Evolutionary conservation across 2,888 invertebrate species (phyloP).

Genomic region (Dryomyza anilis): DNA sequence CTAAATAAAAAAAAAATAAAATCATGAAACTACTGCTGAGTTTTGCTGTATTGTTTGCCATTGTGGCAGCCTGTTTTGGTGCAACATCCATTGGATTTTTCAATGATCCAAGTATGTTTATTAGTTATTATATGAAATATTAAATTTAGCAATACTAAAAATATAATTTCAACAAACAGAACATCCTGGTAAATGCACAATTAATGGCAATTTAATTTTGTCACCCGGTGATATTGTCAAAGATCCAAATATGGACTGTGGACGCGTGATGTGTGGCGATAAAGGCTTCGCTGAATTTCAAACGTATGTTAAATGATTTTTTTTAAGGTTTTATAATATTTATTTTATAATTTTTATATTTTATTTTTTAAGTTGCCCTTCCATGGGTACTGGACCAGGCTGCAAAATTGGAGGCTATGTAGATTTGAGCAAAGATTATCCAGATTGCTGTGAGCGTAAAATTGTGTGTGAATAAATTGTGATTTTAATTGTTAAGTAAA

Average conservation of each 20-base stretch:
- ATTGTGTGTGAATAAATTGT: constrained; percentile 16
- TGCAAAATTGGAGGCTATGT: constrained; percentile 32
- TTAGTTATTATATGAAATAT: too few species aligned
- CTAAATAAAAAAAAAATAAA: background rate
- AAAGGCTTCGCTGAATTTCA: constrained; percentile 36
- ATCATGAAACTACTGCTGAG: background rate
- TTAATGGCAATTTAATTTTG: constrained; percentile 33
- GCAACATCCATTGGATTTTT: background rate
- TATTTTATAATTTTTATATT: background rate
- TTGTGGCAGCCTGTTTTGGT: background rate
- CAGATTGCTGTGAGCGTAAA: constrained; percentile 24
- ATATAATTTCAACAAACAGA: constrained; percentile 2
- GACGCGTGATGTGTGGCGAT: constrained; percentile 32
- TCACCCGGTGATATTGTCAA: constrained; percentile 28
- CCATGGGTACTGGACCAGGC: constrained; percentile 5
- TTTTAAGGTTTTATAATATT: too few species aligned
- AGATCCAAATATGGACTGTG: constrained; percentile 34
- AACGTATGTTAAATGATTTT: too few species aligned
- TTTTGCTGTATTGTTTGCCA: background rate
- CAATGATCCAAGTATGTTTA: background rate
- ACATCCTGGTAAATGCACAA: constrained; percentile 44
- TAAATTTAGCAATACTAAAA: too few species aligned
- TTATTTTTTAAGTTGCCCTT: constrained; percentile 38
- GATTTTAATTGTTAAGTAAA: too few species aligned
- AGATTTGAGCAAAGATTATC: constrained; percentile 17